Percentiles rank a stretch among this genome's conserved stretches.
These are phyloP conservation scores for Leptosomus discolor DNA, from an alignment of 2,113 vertebrate genomes.

Conservation along the genomic window DNA sequence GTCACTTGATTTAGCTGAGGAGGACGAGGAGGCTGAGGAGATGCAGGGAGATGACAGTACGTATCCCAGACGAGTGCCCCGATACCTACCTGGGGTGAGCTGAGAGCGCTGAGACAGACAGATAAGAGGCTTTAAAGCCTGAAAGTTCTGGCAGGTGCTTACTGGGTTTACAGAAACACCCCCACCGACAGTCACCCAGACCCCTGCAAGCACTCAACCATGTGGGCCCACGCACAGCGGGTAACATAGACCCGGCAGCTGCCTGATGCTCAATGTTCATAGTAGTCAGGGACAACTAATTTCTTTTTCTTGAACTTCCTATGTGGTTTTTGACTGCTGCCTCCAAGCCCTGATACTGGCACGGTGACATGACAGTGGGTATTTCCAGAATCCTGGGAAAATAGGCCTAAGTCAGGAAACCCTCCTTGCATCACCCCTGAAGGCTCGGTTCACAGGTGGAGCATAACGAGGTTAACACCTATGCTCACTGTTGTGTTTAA, in stretches of 20 bases:
- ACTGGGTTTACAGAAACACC: background rate
- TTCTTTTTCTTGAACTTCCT: background rate
- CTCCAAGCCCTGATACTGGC: background rate
- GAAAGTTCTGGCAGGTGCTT: background rate
- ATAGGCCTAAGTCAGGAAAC: background rate
- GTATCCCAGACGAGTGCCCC: background rate
- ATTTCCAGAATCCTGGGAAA: background rate
- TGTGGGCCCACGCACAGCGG: accelerated
- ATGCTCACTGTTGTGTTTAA: background rate
- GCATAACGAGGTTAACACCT: background rate
- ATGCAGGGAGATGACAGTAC: slow-evolving; percentile 21
- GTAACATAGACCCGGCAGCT: background rate
- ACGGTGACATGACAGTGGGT: accelerated
- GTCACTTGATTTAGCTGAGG: background rate
- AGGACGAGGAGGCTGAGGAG: slow-evolving; percentile 36
- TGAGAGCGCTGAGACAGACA: background rate
- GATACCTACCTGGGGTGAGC: background rate
- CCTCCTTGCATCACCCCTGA: background rate
- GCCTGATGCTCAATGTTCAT: background rate
- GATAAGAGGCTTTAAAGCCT: background rate
- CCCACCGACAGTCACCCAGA: background rate
- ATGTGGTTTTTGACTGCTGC: background rate
- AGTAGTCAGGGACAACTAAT: background rate
- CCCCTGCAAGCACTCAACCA: background rate
- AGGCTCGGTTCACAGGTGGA: background rate